phyloP scores from a whole-genome alignment of 2,113 vertebrate genomes.

The Myotis davidii region DNA sequence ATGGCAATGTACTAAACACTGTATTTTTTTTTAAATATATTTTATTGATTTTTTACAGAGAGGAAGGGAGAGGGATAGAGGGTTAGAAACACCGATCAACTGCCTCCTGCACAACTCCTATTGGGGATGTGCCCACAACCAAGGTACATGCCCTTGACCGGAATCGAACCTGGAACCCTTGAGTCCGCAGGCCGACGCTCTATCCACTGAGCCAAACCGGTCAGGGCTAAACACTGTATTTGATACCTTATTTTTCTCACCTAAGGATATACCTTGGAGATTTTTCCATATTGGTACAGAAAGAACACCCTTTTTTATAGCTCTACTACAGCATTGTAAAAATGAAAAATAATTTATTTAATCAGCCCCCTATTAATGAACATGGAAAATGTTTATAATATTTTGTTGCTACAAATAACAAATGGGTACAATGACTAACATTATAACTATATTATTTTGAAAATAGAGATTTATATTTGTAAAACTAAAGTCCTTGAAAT shows the following conservation, averaged over 20 bases:
- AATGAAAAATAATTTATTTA: constrained; percentile 40
- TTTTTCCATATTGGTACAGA: not conserved
- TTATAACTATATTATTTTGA: not conserved
- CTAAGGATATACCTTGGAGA: not conserved
- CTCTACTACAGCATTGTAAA: not conserved
- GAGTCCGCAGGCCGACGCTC: too few species aligned
- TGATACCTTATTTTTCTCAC: not conserved
- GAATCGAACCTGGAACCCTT: too few species aligned
- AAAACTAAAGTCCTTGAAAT: not conserved
- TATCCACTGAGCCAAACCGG: too few species aligned
- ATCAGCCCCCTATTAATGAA: not conserved
- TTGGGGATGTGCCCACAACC: too few species aligned
- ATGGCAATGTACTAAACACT: not conserved
- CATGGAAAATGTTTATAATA: not conserved
- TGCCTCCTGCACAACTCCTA: too few species aligned
- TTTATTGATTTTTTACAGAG: too few species aligned
- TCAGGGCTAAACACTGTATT: not conserved
- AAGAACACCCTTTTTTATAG: not conserved
- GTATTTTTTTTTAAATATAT: too few species aligned
- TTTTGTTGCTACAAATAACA: not conserved
- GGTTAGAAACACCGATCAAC: too few species aligned
- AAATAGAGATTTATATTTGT: not conserved
- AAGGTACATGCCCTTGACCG: too few species aligned
- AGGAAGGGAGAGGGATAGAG: too few species aligned
- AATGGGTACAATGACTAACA: not conserved